Percentiles rank a stretch among this genome's conserved stretches.
These are phyloP conservation scores for Strix aluco DNA, from an alignment of 2,113 vertebrate species.

Conservation along the genomic window DNA sequence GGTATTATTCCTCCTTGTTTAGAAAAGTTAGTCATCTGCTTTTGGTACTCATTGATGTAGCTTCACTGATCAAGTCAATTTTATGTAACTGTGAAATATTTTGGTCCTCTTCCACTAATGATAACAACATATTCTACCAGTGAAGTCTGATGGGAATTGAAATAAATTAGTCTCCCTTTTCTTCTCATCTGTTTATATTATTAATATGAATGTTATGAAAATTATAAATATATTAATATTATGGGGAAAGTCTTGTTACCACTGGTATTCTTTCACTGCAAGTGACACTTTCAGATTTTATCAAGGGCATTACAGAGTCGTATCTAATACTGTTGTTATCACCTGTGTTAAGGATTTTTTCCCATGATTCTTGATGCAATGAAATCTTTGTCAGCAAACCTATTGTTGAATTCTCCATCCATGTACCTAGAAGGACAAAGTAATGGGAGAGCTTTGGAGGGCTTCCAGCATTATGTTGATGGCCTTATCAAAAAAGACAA, in stretches of 20 bases:
- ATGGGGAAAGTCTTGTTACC: not conserved
- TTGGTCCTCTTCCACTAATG: not conserved
- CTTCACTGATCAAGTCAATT: not conserved
- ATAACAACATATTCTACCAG: too few species aligned
- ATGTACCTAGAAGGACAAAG: not conserved
- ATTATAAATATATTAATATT: not conserved
- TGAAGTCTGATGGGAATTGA: not conserved
- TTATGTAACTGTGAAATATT: not conserved
- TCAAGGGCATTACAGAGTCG: not conserved
- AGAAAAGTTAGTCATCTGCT: not conserved
- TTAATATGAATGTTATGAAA: not conserved
- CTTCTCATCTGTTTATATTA: not conserved
- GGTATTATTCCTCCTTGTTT: not conserved
- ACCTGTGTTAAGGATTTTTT: not conserved
- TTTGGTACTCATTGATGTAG: not conserved
- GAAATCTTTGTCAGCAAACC: not conserved
- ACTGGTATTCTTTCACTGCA: not conserved
- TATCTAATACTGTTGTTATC: not conserved
- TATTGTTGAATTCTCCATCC: not conserved
- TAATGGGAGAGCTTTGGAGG: not conserved
- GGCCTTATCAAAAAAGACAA: not conserved
- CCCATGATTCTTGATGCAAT: not conserved
- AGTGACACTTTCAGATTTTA: not conserved
- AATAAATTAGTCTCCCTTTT: not conserved
- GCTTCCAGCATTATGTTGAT: not conserved